phyloP scores from a whole-genome alignment of 1,140 invertebrate species.

The Pygmarrhopalites habei region DNA sequence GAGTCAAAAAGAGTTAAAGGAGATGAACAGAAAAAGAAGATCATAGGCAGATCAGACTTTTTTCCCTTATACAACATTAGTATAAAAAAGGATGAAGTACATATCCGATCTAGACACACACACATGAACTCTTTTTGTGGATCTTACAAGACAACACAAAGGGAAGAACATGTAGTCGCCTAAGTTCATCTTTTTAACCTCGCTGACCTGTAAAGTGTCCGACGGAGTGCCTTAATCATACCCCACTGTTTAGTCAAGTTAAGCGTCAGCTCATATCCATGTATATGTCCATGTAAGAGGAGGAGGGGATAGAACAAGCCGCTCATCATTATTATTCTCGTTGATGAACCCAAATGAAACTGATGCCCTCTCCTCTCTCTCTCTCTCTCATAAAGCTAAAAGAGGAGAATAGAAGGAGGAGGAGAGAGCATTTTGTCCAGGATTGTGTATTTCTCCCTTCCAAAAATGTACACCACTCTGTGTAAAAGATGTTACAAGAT shows the following conservation, averaged over 20 bases:
- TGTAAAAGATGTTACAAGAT: no score
- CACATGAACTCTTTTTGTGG: background rate
- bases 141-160: no score
- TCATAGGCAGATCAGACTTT: background rate
- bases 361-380: no score
- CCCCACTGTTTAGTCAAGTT: conserved; percentile 15
- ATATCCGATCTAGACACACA: background rate
- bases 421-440: no score
- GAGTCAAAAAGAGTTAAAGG: background rate
- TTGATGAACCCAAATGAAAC: no score
- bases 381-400: no score
- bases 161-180: no score
- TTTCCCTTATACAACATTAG: background rate
- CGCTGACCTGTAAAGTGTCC: conserved; percentile 8
- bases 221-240: conserved; percentile 4
- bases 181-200: conserved; percentile 11
- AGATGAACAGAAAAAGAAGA: background rate
- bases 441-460: no score
- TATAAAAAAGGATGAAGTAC: background rate
- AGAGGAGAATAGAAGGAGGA: no score
- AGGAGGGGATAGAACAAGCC: background rate
- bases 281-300: background rate
- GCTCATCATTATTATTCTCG: conserved; percentile 4
- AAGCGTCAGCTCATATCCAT: background rate
- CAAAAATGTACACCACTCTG: no score